These are phyloP conservation scores for Drosophila sp. DNA, from an alignment of 1,140 invertebrate genomes.

Conservation along the genomic window DNA sequence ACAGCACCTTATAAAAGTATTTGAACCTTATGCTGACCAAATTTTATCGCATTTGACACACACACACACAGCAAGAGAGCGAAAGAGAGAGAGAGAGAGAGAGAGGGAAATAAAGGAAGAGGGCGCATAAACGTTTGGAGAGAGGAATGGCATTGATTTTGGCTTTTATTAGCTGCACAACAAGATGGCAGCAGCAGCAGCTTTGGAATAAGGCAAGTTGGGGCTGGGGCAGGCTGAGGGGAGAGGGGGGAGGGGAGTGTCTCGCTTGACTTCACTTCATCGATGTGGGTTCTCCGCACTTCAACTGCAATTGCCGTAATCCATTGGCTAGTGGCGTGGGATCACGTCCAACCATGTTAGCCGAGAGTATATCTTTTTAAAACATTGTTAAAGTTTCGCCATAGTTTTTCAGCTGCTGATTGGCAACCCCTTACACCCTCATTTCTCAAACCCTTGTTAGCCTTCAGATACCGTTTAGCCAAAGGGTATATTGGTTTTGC, in stretches of 20 bases:
- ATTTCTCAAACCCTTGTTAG: conserved; percentile 14
- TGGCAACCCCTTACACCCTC: conserved; percentile 40
- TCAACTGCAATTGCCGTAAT: conserved; percentile 76
- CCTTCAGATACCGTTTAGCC: neutral
- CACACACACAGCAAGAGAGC: conserved; percentile 30
- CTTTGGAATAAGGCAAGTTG: neutral
- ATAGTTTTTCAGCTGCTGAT: conserved; percentile 52
- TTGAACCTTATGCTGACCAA: conserved; percentile 80
- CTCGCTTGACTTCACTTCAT: conserved; percentile 36
- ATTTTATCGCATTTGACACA: conserved; percentile 78
- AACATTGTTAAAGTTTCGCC: conserved; percentile 79
- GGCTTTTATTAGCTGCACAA: conserved; percentile 74
- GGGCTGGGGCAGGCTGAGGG: too few relatives aligned
- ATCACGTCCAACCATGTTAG: conserved; percentile 71
- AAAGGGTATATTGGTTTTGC: conserved; percentile 27
- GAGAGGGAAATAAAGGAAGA: neutral
- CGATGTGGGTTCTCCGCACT: conserved; percentile 24
- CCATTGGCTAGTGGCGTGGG: conserved; percentile 69
- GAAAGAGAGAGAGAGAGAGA: neutral
- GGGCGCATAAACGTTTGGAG: conserved; percentile 1
- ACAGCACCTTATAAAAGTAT: conserved; percentile 81
- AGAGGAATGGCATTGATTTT: conserved; percentile 69
- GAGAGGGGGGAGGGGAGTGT: conserved; percentile 33
- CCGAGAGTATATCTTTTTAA: conserved; percentile 76
- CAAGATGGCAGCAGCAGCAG: conserved; percentile 43